Evolutionary conservation across 2,113 vertebrate genomes (phyloP).

Genomic region (Argyrosomus japonicus): DNA sequence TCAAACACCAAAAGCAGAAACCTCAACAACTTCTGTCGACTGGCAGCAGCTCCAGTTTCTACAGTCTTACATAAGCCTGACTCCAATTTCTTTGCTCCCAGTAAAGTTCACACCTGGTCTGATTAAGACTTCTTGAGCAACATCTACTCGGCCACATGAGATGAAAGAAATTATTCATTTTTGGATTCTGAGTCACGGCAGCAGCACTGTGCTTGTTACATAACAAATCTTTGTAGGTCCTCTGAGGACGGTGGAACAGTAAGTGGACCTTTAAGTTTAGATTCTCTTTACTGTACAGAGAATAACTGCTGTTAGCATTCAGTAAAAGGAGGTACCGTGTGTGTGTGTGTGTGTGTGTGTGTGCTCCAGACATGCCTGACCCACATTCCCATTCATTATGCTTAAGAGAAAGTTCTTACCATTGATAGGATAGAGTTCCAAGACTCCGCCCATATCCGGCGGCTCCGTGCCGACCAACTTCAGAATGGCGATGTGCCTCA

Average conservation of each 20-base stretch:
- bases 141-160: not conserved
- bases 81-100: not conserved
- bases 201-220: not conserved
- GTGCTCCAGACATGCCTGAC: constrained; percentile 6
- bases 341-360: constrained; percentile 3
- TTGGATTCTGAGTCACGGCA: not conserved
- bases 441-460: constrained; percentile 89
- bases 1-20: constrained; percentile 23
- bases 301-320: not conserved
- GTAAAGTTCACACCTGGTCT: not conserved
- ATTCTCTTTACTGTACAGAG: not conserved
- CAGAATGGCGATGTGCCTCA: constrained; percentile 94
- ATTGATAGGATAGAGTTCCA: constrained; percentile 97
- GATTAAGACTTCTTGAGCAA: constrained; percentile 6
- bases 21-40: not conserved
- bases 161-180: not conserved
- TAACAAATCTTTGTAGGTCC: not conserved
- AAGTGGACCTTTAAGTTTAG: not conserved
- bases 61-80: constrained; percentile 2
- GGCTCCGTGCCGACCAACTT: constrained; percentile 91
- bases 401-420: constrained; percentile 84
- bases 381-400: not conserved
- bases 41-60: constrained; percentile 2
- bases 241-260: constrained; percentile 1
- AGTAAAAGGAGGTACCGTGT: not conserved